These are phyloP conservation scores for Coendou prehensilis DNA, from an alignment of 2,797 vertebrate genomes.

Conservation along the genomic window DNA sequence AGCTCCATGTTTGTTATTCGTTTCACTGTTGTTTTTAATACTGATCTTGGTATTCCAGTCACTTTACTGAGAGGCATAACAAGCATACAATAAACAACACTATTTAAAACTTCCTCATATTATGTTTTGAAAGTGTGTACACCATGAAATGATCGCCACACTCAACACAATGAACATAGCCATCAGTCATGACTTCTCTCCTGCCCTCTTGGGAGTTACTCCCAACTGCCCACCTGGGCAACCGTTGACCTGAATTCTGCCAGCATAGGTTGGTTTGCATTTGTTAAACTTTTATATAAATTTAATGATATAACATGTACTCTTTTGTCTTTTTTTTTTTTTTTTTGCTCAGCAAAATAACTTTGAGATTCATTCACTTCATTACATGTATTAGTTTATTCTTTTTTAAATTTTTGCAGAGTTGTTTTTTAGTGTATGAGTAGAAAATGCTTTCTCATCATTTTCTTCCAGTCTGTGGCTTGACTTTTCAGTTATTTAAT, in stretches of 20 bases:
- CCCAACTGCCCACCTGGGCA: neutral
- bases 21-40: neutral
- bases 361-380: neutral
- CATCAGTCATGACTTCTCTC: neutral
- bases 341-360: neutral
- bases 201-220: accelerated
- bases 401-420: neutral
- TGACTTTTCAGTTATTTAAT: neutral
- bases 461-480: neutral
- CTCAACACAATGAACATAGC: neutral
- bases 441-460: neutral
- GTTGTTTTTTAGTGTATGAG: neutral
- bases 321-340: neutral
- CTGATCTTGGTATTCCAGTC: neutral
- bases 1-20: neutral
- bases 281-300: neutral
- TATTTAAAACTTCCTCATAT: neutral
- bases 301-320: neutral
- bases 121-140: too few relatives aligned
- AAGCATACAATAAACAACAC: neutral
- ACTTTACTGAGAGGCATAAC: neutral
- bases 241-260: neutral
- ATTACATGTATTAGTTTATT: neutral
- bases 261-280: neutral
- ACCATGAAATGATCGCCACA: neutral